Conservation (phyloP, 1,140 invertebrate species). For the Drosophila carrolli region DNA sequence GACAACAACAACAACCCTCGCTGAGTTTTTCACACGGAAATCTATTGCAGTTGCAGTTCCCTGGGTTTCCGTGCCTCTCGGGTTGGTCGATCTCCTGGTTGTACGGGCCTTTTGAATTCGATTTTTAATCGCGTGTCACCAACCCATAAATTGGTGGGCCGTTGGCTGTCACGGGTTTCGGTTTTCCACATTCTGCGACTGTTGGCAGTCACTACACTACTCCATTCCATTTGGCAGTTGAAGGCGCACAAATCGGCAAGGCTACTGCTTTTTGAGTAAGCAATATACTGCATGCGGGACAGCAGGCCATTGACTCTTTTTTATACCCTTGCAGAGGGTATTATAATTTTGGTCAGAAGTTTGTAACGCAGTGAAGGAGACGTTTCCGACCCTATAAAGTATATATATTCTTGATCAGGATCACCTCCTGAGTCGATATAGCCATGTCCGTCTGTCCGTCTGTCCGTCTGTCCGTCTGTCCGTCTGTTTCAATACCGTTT, state of each 20-base stretch:
- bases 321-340: no score
- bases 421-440: no score
- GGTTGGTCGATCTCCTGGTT: no score
- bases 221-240: constrained; percentile 39
- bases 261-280: constrained; percentile 16
- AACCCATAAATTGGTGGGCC: constrained; percentile 66
- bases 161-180: constrained; percentile 35
- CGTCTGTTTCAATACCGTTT: no score
- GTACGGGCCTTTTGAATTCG: constrained; percentile 39
- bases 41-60: constrained; percentile 36
- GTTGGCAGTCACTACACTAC: constrained; percentile 2
- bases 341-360: no score
- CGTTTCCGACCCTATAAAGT: no score
- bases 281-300: constrained; percentile 51
- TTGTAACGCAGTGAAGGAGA: no score
- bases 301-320: constrained; percentile 64
- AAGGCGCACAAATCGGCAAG: constrained; percentile 62
- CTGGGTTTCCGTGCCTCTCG: constrained; percentile 6
- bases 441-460: no score
- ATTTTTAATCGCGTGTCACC: constrained; percentile 73
- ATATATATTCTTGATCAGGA: no score
- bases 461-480: no score
- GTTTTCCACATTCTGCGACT: constrained; percentile 19
- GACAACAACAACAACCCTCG: constrained; percentile 41
- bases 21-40: constrained; percentile 58